A percentile compares a stretch with the other conserved stretches of the same genome.
Conservation (phyloP, 2,113 vertebrate genomes). For the Amblyopsis rosae region DNA sequence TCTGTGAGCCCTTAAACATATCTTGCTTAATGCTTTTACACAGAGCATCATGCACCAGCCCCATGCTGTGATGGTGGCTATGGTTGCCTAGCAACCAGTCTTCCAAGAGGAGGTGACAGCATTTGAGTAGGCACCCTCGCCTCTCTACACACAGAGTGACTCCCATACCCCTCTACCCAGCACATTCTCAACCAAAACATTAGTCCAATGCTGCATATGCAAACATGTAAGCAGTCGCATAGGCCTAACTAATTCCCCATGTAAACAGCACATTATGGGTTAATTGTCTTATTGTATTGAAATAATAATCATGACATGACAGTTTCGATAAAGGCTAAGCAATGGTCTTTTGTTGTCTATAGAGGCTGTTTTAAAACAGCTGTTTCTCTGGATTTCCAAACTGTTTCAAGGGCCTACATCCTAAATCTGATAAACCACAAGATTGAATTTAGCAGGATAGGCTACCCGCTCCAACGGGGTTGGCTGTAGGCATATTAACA, state of each 20-base stretch:
- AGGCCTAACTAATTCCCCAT: no score
- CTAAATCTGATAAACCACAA: no score
- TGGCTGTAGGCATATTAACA: conserved; percentile 5
- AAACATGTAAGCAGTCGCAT: background rate
- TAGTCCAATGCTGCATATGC: background rate
- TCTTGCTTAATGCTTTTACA: conserved; percentile 23
- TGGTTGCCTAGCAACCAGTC: conserved; percentile 68
- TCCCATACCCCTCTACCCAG: background rate
- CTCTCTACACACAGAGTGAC: conserved; percentile 20
- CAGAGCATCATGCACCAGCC: conserved; percentile 47
- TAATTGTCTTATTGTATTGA: no score
- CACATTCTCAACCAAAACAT: background rate
- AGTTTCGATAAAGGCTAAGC: no score
- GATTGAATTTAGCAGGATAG: no score
- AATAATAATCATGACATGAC: no score
- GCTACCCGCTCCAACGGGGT: background rate
- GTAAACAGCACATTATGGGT: no score
- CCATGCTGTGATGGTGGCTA: conserved; percentile 58
- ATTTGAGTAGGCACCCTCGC: conserved; percentile 70
- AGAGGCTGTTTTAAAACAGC: no score
- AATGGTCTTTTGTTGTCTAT: no score
- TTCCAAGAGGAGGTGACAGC: conserved; percentile 67
- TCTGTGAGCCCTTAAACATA: conserved; percentile 13
- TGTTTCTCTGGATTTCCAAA: no score
- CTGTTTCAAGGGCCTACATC: no score